phyloP scores from a whole-genome alignment of 2,888 invertebrate species.

The Sepiola atlantica region DNA sequence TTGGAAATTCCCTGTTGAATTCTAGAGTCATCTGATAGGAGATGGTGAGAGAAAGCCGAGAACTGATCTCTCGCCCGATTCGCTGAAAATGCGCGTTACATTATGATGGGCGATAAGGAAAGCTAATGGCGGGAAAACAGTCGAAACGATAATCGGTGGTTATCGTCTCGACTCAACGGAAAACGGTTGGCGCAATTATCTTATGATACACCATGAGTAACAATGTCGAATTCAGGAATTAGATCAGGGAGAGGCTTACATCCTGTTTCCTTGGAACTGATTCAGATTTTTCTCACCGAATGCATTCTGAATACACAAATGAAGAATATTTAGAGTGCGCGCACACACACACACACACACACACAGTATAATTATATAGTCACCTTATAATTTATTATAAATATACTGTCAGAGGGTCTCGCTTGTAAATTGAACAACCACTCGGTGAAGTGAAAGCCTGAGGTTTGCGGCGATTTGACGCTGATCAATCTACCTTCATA shows the following conservation, averaged over 20 bases:
- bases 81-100: not conserved
- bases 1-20: not conserved
- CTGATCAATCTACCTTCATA: no score
- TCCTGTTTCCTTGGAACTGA: not conserved
- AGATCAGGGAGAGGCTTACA: not conserved
- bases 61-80: not conserved
- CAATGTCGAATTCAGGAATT: not conserved
- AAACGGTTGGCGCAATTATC: not conserved
- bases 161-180: not conserved
- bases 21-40: not conserved
- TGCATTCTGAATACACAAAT: not conserved
- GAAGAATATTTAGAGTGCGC: no score
- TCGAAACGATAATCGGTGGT: not conserved
- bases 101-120: slow-evolving; percentile 11
- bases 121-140: not conserved
- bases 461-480: no score
- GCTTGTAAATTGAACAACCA: no score
- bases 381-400: no score
- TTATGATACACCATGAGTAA: not conserved
- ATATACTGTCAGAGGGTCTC: no score
- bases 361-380: not conserved
- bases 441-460: no score
- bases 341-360: not conserved
- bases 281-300: not conserved
- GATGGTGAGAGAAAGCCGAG: not conserved